Evolutionary conservation across 2,797 vertebrate genomes (phyloP).

Genomic region (Crotalus adamanteus): DNA sequence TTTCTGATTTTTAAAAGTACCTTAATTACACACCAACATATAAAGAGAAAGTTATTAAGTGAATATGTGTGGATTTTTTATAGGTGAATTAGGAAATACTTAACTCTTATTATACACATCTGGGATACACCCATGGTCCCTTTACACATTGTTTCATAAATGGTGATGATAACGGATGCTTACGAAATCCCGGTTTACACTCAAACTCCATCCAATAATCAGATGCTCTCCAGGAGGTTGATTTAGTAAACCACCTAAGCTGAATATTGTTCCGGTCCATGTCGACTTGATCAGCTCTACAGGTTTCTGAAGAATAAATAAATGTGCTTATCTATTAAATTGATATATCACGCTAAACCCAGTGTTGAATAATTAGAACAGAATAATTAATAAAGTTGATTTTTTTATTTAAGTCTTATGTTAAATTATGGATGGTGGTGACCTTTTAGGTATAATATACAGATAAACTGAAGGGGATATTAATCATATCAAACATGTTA

Average conservation of each 20-base stretch:
- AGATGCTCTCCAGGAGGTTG: fast-evolving
- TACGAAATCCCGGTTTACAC: fast-evolving
- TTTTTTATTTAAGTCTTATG: not conserved
- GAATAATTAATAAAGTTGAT: not conserved
- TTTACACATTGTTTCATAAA: slow-evolving; percentile 23
- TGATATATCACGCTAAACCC: not conserved
- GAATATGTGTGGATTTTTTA: not conserved
- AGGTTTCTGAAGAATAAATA: slow-evolving; percentile 22
- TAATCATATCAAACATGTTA: not conserved
- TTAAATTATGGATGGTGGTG: not conserved
- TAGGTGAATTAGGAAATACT: not conserved
- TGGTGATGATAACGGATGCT: not conserved
- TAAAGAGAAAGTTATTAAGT: not conserved
- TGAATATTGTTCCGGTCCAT: slow-evolving; percentile 16
- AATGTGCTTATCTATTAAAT: not conserved
- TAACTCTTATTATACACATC: slow-evolving; percentile 18
- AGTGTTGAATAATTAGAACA: not conserved
- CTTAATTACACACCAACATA: not conserved
- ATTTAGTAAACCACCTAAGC: not conserved
- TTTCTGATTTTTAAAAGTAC: not conserved
- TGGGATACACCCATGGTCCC: slow-evolving; percentile 27
- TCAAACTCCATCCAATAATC: slow-evolving; percentile 13
- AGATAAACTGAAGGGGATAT: not conserved
- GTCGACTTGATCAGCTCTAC: not conserved
- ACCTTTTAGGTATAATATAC: not conserved